These are phyloP conservation scores for Melanogrammus aeglefinus DNA, from an alignment of 2,797 vertebrate species.

Conservation along the genomic window DNA sequence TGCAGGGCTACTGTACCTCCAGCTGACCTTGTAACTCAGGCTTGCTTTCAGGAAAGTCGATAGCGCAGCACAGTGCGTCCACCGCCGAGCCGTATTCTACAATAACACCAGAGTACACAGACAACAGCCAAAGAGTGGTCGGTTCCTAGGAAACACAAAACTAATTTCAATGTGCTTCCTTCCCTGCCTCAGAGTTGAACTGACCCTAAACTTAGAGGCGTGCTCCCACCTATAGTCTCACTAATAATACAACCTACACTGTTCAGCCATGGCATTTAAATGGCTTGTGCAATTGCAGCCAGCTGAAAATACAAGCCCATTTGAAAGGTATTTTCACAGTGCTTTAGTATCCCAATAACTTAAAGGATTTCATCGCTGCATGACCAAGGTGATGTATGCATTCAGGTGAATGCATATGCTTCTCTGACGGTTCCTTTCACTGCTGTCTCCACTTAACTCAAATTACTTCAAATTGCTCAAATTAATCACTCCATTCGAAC, in stretches of 20 bases:
- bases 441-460: too few relatives aligned
- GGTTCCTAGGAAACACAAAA: not conserved
- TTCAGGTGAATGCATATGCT: not conserved
- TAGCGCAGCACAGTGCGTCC: not conserved
- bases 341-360: not conserved
- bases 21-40: conserved; percentile 2
- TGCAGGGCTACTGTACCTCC: not conserved
- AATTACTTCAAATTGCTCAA: too few relatives aligned
- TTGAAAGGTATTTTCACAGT: not conserved
- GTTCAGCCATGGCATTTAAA: not conserved
- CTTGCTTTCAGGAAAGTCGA: not conserved
- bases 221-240: not conserved
- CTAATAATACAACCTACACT: not conserved
- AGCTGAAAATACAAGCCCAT: not conserved
- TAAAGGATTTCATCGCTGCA: not conserved
- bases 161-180: not conserved
- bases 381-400: not conserved
- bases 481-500: too few relatives aligned
- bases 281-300: not conserved
- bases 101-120: not conserved
- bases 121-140: not conserved
- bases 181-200: not conserved
- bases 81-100: not conserved
- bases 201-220: not conserved
- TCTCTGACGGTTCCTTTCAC: too few relatives aligned